Percentiles rank a stretch among this genome's conserved stretches.
These are phyloP conservation scores for Heteractis magnifica DNA, from an alignment of 92 coral and sea anemone species.

Conservation along the genomic window DNA sequence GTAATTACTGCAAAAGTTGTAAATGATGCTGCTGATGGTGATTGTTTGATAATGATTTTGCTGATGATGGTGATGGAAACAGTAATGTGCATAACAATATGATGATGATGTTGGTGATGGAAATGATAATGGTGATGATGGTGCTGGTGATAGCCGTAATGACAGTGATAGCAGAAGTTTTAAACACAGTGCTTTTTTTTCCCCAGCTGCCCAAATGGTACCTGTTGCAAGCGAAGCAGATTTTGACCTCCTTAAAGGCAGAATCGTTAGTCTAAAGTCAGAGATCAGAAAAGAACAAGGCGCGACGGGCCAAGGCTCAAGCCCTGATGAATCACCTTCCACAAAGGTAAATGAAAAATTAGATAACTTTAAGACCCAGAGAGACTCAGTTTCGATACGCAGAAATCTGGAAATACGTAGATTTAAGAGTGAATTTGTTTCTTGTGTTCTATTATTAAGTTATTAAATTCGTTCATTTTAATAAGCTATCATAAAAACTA, in stretches of 20 bases:
- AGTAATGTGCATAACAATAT: background rate
- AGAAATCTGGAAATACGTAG: background rate
- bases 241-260: constrained; percentile 85
- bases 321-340: constrained; percentile 79
- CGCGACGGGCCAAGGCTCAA: constrained; percentile 48
- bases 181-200: background rate
- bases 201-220: constrained; percentile 81
- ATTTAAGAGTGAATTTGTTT: no score
- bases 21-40: background rate
- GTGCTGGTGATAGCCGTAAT: no score
- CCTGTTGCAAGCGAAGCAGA: constrained; percentile 93
- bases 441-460: no score
- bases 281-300: constrained; percentile 93
- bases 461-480: no score
- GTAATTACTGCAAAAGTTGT: background rate
- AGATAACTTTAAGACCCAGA: no score
- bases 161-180: no score
- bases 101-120: background rate
- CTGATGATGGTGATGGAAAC: background rate
- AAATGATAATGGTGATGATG: no score
- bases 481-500: no score
- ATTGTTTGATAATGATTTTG: background rate
- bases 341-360: constrained; percentile 47
- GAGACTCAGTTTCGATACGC: no score
- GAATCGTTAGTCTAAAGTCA: constrained; percentile 87